Evolutionary conservation across 92 coral and sea anemone species (phyloP), one percentile per base, ranked within the genome.

Genomic region (Actinernus sp.): DNA sequence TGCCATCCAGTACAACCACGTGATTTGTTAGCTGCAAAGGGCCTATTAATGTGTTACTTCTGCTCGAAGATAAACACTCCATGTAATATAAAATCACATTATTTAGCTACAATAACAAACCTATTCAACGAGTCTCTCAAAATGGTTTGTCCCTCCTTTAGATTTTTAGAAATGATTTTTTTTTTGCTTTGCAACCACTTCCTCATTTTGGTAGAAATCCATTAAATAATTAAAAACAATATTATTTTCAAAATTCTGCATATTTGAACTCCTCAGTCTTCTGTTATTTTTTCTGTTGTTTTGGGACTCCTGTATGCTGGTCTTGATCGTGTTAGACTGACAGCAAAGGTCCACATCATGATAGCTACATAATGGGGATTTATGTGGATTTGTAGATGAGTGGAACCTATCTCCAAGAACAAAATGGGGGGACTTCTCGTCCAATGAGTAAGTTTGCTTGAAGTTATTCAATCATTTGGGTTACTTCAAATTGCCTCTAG

Each of bases 131-230:
- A n/a, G n/a, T n/a, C n/a, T n/a, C n/a, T n/a, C n/a, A n/a, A 45
- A 4, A 45, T 45, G 12, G 12, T 5, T 45, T 45, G 51, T 11
- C 19, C 51, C 19, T 45, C 19, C 12, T 16, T 16, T 45, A 45
- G 19, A 16, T 16, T 45, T 45, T 45, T 24, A 8, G 20, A 4
- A 26, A 52, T 7, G 3, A 52, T 24, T n/a, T 23, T 45, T 45
- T 1, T 26, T 1, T 26, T 52, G 58, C 36, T 63, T 63, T 5
- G 34, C 31, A 14, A 63, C 38, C 3, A 64, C 47, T 29, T 54
- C 61, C 40, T 73, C 80, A 32, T 73, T 73, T 25, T 61, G 58
- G 37, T 73, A 73, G 30, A 30, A 73, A 31, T 74, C 73, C 73
- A 74, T 74, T 8, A 50, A 28, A 30, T 33, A 72, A 38, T 72